Percentiles rank a stretch among this genome's conserved stretches.
Conservation (phyloP, 2,888 invertebrate species). For the Zeuzera pyrina region DNA sequence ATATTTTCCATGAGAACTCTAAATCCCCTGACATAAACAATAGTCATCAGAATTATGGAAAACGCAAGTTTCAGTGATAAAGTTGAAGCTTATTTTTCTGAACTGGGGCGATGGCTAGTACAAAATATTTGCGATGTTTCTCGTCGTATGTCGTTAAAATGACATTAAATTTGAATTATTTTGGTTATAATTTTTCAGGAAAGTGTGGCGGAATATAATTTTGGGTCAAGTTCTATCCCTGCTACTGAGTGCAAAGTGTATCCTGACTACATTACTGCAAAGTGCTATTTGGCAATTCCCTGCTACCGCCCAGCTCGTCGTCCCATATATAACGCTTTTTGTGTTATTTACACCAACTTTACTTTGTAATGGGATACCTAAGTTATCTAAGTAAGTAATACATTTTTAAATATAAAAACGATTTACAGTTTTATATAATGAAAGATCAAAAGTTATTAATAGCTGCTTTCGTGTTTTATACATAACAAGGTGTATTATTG, state of each 20-base stretch:
- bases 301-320: constrained; percentile 86
- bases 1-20: too few relatives aligned
- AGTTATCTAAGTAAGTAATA: constrained; percentile 76
- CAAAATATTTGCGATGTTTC: constrained; percentile 7
- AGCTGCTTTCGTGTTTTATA: too few relatives aligned
- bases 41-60: constrained; percentile 37
- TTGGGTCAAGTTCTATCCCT: constrained; percentile 84
- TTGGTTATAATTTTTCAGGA: constrained; percentile 59
- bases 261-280: constrained; percentile 80
- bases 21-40: too few relatives aligned
- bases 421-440: too few relatives aligned
- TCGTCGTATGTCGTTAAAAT: not conserved
- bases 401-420: not conserved
- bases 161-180: constrained; percentile 4
- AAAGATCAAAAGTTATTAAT: too few relatives aligned
- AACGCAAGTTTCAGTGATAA: constrained; percentile 75
- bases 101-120: constrained; percentile 80
- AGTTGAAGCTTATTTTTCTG: constrained; percentile 77
- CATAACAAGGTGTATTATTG: too few relatives aligned
- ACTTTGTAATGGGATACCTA: constrained; percentile 79
- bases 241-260: constrained; percentile 83
- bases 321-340: constrained; percentile 84
- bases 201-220: constrained; percentile 81
- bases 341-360: constrained; percentile 84
- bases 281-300: constrained; percentile 79